Conservation (phyloP, 2,113 vertebrate genomes). For the Pedionomus torquatus region DNA sequence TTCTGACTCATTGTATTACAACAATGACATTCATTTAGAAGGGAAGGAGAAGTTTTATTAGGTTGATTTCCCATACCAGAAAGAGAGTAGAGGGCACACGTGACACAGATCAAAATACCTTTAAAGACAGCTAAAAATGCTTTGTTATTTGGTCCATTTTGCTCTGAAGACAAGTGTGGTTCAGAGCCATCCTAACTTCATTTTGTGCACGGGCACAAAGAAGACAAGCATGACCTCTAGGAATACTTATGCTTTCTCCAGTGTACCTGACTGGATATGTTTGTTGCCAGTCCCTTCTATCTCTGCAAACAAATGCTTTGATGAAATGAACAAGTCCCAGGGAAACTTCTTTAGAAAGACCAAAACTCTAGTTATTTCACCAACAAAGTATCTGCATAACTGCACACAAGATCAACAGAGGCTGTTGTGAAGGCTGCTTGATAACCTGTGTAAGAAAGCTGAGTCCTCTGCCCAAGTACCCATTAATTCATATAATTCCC, state of each 20-base stretch:
- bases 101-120: neutral
- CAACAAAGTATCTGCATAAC: neutral
- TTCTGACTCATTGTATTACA: constrained; percentile 37
- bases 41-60: constrained; percentile 23
- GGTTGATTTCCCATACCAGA: neutral
- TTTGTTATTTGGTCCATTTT: neutral
- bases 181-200: neutral
- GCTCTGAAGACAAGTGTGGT: neutral
- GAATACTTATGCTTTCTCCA: neutral
- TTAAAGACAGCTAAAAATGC: neutral
- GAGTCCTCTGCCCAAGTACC: neutral
- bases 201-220: neutral
- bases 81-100: neutral
- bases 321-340: neutral
- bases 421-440: neutral
- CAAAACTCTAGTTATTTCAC: neutral
- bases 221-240: neutral
- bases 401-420: neutral
- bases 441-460: neutral
- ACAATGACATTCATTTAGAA: constrained; percentile 32
- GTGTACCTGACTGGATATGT: neutral
- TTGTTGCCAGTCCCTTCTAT: neutral
- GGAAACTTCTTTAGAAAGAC: neutral
- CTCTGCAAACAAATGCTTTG: neutral
- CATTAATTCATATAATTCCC: neutral